Base-by-base conservation (phyloP, 2,888 invertebrate species). In the Ptilodon capucinus region DNA sequence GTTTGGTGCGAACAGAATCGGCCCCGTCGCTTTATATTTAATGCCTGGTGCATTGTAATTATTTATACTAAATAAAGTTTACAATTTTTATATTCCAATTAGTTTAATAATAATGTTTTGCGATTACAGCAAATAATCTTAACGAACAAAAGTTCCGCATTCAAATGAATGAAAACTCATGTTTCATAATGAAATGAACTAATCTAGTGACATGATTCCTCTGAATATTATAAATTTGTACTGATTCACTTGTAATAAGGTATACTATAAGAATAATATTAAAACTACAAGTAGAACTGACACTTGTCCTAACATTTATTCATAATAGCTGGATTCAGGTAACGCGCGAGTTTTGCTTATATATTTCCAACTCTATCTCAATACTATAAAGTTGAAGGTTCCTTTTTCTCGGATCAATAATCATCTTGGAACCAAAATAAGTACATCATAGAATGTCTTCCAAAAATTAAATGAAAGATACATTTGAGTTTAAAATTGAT, bases 21-120 rank as follows among this genome's bases (percentile, higher is more conserved):
- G n/a, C n/a, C n/a, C n/a, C n/a, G n/a, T n/a, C n/a, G 79, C 76
- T 82, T 74, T 72, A 72, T 68, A 60, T 59, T 70, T 60, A 60
- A 81, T 80, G 81, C 81, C 81, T 80, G 83, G 82, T 78, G 81
- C 81, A 84, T 84, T 81, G 75, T 80, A 77, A 77, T 80, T 81
- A 79, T 83, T 84, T 77, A 82, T 80, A n/a, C n/a, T n/a, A n/a
- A n/a, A 74, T 65, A 64, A 71, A 76, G 63, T 75, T 80, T 81
- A 80, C 76, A 76, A 71, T 71, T 79, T 82, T 81, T 84, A 72
- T 85, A 83, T 80, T 78, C 74, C 73, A 68, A 70, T 70, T 80
- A 79, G 68, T 74, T 76, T 71, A 60, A 69, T 72, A 51, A 67
- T 66, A 65, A 71, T 66, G 68, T 75, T 79, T 73, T 71, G 71